phyloP scores from a whole-genome alignment of 2,797 vertebrate genomes.

The Nannoperca obscura region DNA sequence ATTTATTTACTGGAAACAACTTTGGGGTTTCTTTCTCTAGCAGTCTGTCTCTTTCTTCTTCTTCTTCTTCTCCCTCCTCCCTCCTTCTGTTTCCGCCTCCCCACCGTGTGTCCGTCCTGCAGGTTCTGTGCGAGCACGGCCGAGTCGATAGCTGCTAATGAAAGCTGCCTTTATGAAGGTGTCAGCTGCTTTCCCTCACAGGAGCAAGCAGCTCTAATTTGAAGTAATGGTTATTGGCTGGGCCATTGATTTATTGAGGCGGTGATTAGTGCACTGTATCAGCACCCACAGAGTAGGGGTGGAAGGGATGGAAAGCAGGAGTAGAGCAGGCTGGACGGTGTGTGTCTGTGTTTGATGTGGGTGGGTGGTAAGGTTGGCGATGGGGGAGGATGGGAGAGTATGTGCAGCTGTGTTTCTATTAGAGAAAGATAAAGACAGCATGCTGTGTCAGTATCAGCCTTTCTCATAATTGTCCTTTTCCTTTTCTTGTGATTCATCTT shows the following conservation, averaged over 20 bases:
- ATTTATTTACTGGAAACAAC: conserved; percentile 77
- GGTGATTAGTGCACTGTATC: conserved; percentile 74
- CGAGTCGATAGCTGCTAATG: conserved; percentile 81
- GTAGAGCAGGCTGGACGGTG: neutral
- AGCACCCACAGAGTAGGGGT: conserved; percentile 41
- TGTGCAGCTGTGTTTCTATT: conserved; percentile 24
- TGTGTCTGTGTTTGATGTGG: conserved; percentile 4
- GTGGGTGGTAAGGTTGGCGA: conserved; percentile 7
- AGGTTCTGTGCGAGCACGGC: conserved; percentile 46
- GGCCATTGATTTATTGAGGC: conserved; percentile 75
- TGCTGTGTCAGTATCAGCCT: conserved; percentile 36
- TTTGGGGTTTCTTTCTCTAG: conserved; percentile 59
- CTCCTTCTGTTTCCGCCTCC: conserved; percentile 34
- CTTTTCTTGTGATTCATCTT: neutral
- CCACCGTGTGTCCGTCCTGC: conserved; percentile 40
- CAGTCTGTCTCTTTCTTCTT: conserved; percentile 42
- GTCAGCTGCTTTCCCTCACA: conserved; percentile 78
- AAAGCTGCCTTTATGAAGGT: conserved; percentile 81
- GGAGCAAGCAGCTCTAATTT: conserved; percentile 71
- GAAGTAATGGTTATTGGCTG: conserved; percentile 78
- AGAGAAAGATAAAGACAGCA: conserved; percentile 17
- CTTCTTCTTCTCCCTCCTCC: neutral
- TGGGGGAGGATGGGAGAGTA: conserved; percentile 10
- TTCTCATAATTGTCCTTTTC: conserved; percentile 6
- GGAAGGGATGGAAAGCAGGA: conserved; percentile 10